Conservation (phyloP, 2,888 invertebrate genomes). For the Operophtera brumata region DNA sequence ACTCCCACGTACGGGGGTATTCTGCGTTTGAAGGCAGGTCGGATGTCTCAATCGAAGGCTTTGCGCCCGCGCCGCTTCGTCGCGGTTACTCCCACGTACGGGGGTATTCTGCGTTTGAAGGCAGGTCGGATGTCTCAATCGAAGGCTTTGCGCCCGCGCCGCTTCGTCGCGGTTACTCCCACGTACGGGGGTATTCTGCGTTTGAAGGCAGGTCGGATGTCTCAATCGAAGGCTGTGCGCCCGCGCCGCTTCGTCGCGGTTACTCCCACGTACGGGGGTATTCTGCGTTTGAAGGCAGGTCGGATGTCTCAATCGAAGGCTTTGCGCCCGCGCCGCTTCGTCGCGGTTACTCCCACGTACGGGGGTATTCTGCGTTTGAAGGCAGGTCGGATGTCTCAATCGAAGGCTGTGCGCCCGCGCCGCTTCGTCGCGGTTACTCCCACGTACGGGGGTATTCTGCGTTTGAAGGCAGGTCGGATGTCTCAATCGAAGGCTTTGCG, state of each 20-base stretch:
- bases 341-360: slow-evolving; percentile 51
- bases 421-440: slow-evolving; percentile 43
- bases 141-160: slow-evolving; percentile 67
- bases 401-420: slow-evolving; percentile 68
- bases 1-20: slow-evolving; percentile 56
- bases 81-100: slow-evolving; percentile 50
- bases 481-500: slow-evolving; percentile 75
- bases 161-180: slow-evolving; percentile 44
- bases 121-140: slow-evolving; percentile 77
- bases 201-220: slow-evolving; percentile 76
- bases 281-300: slow-evolving; percentile 73
- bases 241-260: slow-evolving; percentile 46
- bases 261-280: slow-evolving; percentile 55
- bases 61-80: slow-evolving; percentile 61
- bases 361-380: slow-evolving; percentile 67
- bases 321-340: slow-evolving; percentile 62
- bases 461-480: slow-evolving; percentile 76
- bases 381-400: slow-evolving; percentile 76
- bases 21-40: slow-evolving; percentile 73
- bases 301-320: slow-evolving; percentile 77
- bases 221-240: slow-evolving; percentile 74
- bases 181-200: slow-evolving; percentile 55
- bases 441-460: slow-evolving; percentile 55
- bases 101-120: slow-evolving; percentile 68
- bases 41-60: slow-evolving; percentile 77